phyloP scores from a whole-genome alignment of 2,888 invertebrate genomes.

The Pimpla rufipes region DNA sequence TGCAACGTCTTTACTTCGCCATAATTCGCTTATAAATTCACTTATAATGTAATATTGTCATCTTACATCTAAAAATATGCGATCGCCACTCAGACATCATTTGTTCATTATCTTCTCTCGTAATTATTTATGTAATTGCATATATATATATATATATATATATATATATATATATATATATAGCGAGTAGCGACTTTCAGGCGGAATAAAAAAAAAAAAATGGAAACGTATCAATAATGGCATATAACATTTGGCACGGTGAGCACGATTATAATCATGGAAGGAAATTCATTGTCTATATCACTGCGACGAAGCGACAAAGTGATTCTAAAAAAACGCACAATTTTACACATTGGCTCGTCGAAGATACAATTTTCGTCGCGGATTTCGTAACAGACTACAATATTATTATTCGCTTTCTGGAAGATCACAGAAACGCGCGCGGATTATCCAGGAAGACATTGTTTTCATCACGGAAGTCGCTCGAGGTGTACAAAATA shows the following conservation, averaged over 20 bases:
- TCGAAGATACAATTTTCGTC: not conserved
- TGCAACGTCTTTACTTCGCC: constrained; percentile 35
- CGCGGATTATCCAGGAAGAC: not conserved
- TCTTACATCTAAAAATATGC: constrained; percentile 12
- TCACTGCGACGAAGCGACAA: constrained; percentile 1
- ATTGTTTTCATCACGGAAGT: not conserved
- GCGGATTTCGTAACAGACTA: not conserved
- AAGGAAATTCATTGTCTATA: not conserved
- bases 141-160: constrained; percentile 11
- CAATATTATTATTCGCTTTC: constrained; percentile 17
- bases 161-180: constrained; percentile 15
- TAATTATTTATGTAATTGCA: not conserved
- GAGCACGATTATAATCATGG: not conserved
- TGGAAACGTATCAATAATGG: constrained; percentile 25
- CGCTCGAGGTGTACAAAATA: not conserved
- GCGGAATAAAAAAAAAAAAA: constrained; percentile 24
- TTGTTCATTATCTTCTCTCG: constrained; percentile 5
- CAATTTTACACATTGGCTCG: constrained; percentile 3
- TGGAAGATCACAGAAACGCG: not conserved
- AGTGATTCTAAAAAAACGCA: not conserved
- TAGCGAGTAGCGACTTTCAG: constrained; percentile 22
- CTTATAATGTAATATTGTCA: constrained; percentile 54
- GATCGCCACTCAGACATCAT: not conserved
- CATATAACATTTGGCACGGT: constrained; percentile 34
- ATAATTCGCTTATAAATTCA: not conserved